Conservation (phyloP, 92 coral and sea anemone species). For the Actinernus sp. region DNA sequence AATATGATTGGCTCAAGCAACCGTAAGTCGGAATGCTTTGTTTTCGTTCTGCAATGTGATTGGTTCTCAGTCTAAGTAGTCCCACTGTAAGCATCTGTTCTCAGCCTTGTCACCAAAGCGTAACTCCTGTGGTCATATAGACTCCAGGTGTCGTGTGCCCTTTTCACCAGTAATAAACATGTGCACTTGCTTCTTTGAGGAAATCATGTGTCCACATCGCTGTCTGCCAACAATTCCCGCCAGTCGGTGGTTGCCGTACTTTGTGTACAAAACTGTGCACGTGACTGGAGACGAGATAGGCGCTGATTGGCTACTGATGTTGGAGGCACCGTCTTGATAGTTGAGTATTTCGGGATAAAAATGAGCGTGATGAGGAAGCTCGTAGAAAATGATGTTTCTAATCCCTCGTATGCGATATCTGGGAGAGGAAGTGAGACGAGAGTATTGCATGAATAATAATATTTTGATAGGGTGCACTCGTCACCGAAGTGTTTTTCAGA, state of each 20-base stretch:
- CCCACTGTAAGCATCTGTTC: too few species aligned
- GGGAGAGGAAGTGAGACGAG: neutral
- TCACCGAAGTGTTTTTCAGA: too few species aligned
- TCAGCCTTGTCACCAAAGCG: too few species aligned
- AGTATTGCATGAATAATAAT: too few species aligned
- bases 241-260: constrained; percentile 74
- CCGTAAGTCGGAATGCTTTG: too few species aligned
- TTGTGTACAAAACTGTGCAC: constrained; percentile 80
- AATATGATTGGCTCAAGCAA: too few species aligned
- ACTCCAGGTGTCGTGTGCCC: constrained; percentile 26
- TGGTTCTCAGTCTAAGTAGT: too few species aligned
- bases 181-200: constrained; percentile 84
- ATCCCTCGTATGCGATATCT: constrained; percentile 96
- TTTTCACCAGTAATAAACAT: constrained; percentile 87
- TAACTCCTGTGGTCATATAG: too few species aligned
- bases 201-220: constrained; percentile 86
- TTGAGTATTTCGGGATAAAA: constrained; percentile 94
- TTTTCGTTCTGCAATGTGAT: too few species aligned
- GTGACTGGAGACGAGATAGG: constrained; percentile 63
- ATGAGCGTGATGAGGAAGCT: constrained; percentile 87
- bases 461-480: too few species aligned
- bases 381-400: constrained; percentile 92
- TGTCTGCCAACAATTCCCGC: constrained; percentile 80
- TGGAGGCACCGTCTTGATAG: constrained; percentile 65
- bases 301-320: constrained; percentile 22